phyloP scores from a whole-genome alignment of 2,113 vertebrate species.

The Loxodonta africana region DNA sequence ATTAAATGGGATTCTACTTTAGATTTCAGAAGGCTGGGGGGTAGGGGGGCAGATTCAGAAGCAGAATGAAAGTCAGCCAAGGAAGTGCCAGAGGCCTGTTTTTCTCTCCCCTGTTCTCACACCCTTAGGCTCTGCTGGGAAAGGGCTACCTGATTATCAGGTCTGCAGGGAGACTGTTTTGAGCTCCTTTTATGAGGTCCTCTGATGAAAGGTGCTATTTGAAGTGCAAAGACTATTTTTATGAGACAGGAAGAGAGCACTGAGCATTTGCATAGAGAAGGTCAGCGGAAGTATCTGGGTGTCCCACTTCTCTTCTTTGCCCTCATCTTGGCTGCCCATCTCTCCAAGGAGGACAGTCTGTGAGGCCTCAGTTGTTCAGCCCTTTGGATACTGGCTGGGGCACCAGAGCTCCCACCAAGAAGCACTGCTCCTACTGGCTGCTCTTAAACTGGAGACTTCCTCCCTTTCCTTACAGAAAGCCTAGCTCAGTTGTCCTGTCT shows the following conservation, averaged over 20 bases:
- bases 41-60: not conserved
- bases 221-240: slow-evolving; percentile 34
- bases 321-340: not conserved
- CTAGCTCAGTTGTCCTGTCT: not conserved
- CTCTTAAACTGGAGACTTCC: not conserved
- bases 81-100: too few relatives aligned
- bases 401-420: not conserved
- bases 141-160: not conserved
- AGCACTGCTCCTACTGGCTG: not conserved
- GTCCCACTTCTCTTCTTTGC: not conserved
- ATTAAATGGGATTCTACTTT: not conserved
- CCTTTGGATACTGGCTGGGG: not conserved
- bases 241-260: not conserved
- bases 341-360: not conserved
- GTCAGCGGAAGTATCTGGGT: not conserved
- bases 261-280: not conserved
- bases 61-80: not conserved
- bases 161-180: not conserved
- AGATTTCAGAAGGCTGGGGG: not conserved
- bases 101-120: not conserved
- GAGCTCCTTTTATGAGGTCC: not conserved
- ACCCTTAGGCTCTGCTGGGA: not conserved
- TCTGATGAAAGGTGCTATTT: not conserved
- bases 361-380: not conserved
- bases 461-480: not conserved